Evolutionary conservation across 2,113 vertebrate species (phyloP).

Genomic region (Sclerurus mexicanus): DNA sequence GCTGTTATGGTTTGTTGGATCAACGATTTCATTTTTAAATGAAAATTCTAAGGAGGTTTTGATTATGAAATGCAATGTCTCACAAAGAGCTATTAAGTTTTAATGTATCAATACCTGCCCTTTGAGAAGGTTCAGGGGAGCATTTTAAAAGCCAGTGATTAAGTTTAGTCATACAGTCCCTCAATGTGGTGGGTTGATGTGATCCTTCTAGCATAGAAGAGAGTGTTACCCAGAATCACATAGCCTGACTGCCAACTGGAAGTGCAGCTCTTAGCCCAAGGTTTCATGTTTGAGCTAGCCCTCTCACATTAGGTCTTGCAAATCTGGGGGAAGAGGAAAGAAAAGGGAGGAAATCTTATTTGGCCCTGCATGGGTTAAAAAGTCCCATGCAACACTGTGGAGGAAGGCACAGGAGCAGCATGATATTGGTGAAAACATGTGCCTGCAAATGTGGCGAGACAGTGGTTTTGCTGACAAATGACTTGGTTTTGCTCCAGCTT

Average conservation of each 20-base stretch:
- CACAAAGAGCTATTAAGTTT: constrained; percentile 36
- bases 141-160: not conserved
- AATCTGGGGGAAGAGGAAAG: not conserved
- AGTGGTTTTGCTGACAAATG: constrained; percentile 24
- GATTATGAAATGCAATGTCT: constrained; percentile 49
- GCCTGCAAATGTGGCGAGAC: not conserved
- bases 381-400: fast-evolving
- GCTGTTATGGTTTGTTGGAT: constrained; percentile 60
- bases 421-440: not conserved
- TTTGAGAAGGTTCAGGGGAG: not conserved
- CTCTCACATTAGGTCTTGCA: fast-evolving
- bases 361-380: not conserved
- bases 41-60: constrained; percentile 55
- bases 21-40: constrained; percentile 57
- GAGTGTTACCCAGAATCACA: not conserved
- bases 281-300: not conserved
- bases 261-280: not conserved
- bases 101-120: constrained; percentile 42
- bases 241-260: not conserved
- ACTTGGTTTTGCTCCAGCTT: not conserved
- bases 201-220: not conserved
- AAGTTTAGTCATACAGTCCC: not conserved
- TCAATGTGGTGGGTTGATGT: not conserved
- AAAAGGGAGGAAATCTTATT: not conserved
- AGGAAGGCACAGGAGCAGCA: not conserved